Evolutionary conservation across 2,888 invertebrate species (phyloP).

Genomic region (Atethmia centrago): DNA sequence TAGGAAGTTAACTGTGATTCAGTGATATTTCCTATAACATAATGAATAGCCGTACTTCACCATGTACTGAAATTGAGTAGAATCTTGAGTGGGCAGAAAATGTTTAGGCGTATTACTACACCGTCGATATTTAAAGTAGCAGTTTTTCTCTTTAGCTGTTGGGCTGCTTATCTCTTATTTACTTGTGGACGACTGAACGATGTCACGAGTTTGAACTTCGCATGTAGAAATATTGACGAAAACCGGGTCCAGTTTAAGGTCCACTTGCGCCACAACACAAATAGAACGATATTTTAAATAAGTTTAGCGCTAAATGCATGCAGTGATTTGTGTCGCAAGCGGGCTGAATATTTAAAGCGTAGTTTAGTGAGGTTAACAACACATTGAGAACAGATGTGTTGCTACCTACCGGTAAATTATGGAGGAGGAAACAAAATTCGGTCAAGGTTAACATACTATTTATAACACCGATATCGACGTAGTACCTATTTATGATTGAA

Average conservation of each 20-base stretch:
- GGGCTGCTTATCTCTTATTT: background rate
- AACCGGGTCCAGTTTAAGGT: background rate
- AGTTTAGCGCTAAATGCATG: background rate
- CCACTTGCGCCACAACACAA: background rate
- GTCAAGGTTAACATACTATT: slow-evolving; percentile 10
- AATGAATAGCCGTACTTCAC: slow-evolving; percentile 3
- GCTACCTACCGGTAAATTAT: background rate
- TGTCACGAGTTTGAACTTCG: background rate
- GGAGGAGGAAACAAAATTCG: background rate
- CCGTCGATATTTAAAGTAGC: background rate
- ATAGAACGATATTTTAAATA: background rate
- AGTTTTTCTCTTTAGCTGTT: background rate
- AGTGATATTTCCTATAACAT: background rate
- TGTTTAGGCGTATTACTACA: background rate
- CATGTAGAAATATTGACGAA: background rate
- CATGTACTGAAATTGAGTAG: background rate
- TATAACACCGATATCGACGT: background rate
- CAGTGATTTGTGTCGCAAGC: background rate
- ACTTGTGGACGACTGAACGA: background rate
- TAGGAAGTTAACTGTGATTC: slow-evolving; percentile 13
- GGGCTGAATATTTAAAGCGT: background rate
- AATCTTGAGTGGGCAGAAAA: background rate
- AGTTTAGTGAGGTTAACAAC: background rate
- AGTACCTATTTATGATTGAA: background rate
- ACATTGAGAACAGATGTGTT: background rate